A percentile compares a stretch with the other conserved stretches of the same genome.
Conservation (phyloP, 2,888 invertebrate genomes). For the Gandaritis pyraliata region DNA sequence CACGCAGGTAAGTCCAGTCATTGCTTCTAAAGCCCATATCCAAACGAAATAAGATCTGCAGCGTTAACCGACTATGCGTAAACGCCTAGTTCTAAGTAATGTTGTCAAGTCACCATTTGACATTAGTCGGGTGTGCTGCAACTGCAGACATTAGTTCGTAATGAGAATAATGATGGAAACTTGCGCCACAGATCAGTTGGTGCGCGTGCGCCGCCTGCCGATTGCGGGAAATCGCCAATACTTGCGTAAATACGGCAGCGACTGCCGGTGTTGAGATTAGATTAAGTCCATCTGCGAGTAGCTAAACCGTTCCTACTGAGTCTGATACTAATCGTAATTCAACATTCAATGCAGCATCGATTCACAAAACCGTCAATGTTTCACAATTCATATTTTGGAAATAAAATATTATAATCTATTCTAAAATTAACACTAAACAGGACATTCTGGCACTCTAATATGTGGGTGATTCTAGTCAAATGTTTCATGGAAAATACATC, state of each 20-base stretch:
- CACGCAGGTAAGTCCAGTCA: background rate
- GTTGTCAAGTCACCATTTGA: constrained; percentile 61
- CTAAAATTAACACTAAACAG: constrained; percentile 1
- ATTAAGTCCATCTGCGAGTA: constrained; percentile 49
- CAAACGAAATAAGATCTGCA: constrained; percentile 42
- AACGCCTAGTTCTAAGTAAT: constrained; percentile 49
- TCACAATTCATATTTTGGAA: constrained; percentile 17
- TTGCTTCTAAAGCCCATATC: constrained; percentile 15
- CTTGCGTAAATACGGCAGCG: constrained; percentile 79
- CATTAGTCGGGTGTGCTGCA: constrained; percentile 59
- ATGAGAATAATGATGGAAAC: constrained; percentile 79
- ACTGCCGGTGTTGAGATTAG: constrained; percentile 55
- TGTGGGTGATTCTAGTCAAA: constrained; percentile 44
- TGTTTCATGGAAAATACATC: constrained; percentile 70
- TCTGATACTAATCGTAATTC: constrained; percentile 47
- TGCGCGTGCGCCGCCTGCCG: constrained; percentile 70
- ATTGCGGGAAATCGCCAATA: constrained; percentile 71
- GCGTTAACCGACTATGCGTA: constrained; percentile 43
- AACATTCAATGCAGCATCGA: constrained; percentile 34
- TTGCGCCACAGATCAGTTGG: constrained; percentile 68
- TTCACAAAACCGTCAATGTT: constrained; percentile 29
- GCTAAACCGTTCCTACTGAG: constrained; percentile 44
- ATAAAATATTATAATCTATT: background rate
- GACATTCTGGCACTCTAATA: constrained; percentile 15
- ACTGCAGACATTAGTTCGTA: constrained; percentile 66